phyloP scores from a whole-genome alignment of 2,888 invertebrate species.

The Julus scandinavius region DNA sequence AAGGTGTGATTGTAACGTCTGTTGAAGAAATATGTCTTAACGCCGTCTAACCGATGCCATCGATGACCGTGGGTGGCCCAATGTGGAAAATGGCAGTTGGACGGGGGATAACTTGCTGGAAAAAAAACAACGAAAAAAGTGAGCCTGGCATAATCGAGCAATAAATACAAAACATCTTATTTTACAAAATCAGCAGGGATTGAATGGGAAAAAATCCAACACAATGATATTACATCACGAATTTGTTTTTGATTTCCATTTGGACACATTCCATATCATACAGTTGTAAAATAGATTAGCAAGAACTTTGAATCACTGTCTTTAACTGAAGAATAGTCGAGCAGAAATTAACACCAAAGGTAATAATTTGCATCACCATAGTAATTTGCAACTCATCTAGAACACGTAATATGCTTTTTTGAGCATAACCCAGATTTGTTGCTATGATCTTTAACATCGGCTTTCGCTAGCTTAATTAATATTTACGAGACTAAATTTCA shows the following conservation, averaged over 20 bases:
- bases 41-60: conserved; percentile 82
- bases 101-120: conserved; percentile 79
- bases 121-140: conserved; percentile 58
- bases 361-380: background rate
- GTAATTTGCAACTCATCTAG: background rate
- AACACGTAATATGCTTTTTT: background rate
- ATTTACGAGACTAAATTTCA: background rate
- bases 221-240: background rate
- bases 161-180: background rate
- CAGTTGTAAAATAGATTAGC: background rate
- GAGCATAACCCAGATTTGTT: conserved; percentile 41
- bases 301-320: background rate
- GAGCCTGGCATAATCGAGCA: background rate
- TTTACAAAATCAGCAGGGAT: background rate
- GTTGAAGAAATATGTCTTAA: conserved; percentile 76
- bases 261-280: background rate
- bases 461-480: background rate
- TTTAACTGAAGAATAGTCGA: background rate
- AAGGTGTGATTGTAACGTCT: conserved; percentile 54
- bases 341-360: background rate
- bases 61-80: conserved; percentile 83
- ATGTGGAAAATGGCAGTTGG: conserved; percentile 79
- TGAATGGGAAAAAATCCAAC: background rate
- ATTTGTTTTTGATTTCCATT: background rate
- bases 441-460: background rate